Conservation (phyloP, 2,888 invertebrate species). For the Temnothorax unifasciatus region DNA sequence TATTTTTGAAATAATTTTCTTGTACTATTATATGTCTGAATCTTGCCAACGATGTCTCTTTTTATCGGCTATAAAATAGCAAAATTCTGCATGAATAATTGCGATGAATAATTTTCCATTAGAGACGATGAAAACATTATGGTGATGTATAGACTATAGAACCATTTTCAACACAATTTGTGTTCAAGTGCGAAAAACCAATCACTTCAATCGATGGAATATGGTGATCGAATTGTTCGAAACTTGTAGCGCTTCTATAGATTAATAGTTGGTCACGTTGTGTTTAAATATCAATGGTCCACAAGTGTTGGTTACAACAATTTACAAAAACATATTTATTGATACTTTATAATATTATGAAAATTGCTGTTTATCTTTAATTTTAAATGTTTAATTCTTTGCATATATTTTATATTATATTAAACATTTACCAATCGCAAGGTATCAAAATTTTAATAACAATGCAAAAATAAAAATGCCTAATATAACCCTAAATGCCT, state of each 20-base stretch:
- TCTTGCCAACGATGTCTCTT: slow-evolving; percentile 73
- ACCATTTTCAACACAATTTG: background rate
- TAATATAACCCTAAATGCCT: background rate
- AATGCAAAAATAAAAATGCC: background rate
- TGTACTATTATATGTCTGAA: slow-evolving; percentile 20
- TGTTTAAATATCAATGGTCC: background rate
- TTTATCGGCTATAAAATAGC: slow-evolving; percentile 56
- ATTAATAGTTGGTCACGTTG: background rate
- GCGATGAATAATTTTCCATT: background rate
- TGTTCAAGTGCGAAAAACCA: background rate
- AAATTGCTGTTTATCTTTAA: too few relatives aligned
- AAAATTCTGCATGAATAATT: slow-evolving; percentile 19
- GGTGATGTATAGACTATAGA: background rate
- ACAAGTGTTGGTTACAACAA: background rate
- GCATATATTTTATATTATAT: too few relatives aligned
- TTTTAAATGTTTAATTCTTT: too few relatives aligned
- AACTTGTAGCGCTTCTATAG: background rate
- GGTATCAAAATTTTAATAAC: too few relatives aligned
- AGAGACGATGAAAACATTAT: background rate
- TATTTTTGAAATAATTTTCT: background rate
- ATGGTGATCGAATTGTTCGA: background rate
- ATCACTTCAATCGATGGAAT: background rate
- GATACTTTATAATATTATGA: too few relatives aligned
- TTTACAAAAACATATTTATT: background rate
- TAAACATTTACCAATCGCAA: too few relatives aligned